Base-by-base conservation (phyloP, 2,113 vertebrate genomes). In the Malaclemys terrapin region DNA sequence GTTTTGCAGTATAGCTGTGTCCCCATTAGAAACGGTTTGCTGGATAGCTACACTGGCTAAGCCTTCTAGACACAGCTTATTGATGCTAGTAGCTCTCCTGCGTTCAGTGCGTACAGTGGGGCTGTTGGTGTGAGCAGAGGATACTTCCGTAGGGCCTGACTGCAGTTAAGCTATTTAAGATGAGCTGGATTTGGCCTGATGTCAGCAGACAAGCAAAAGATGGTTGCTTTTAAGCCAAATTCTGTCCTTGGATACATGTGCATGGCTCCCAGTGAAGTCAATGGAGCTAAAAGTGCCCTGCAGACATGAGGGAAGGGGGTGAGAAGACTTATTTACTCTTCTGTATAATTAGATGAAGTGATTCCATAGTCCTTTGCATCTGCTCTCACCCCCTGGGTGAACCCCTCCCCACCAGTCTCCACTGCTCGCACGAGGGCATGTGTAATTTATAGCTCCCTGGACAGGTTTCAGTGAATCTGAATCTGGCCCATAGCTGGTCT, bases 371-470 rank as follows among this genome's bases (percentile, higher is more conserved):
- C 49, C 4, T 47, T 78, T 90, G 8, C 56, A n/a, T 31, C n/a
- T 50, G 2, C 17, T 84, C 65, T 7, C 10, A 25, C 38, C 84
- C 84, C 24, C 62, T 45, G 35, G 38, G 19, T 57, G 35, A 89
- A 56, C 59, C 88, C 62, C 29, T 8, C 1, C 31, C 16, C 31
- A 65, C 31, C 31, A n/a, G 0, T 59, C 4, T 57, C 75, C 1
- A 3, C 8, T 59, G 31, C 49, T 59, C 0, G 0, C 1, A 4
- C 11, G 49, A 5, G 42, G 14, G 25, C 5, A 20, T 0, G 0
- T 13, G 14, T 69, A 38, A 94, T 76, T 88, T 35, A 8, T 10
- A 25, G 10, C 10, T 84, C 47, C 47, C 80, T 90, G 72, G 82
- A 38, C 72, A n/a, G 53, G 8, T 59, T 47, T 86, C 8, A 3